phyloP scores from a whole-genome alignment of 1,140 invertebrate genomes.

The Leptopilina clavipes region DNA sequence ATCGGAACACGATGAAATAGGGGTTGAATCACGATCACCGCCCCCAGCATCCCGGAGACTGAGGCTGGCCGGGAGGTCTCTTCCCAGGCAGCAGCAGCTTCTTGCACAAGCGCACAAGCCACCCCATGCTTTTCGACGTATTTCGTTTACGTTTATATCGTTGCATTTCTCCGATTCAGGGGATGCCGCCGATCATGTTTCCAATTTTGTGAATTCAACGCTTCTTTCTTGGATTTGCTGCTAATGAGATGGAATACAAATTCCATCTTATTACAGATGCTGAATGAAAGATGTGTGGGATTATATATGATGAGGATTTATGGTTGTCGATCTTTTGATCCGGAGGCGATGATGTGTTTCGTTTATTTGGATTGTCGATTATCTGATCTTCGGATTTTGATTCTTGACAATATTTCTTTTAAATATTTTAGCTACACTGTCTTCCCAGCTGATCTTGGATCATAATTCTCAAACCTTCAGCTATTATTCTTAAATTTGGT shows the following conservation, averaged over 20 bases:
- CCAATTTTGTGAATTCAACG: neutral
- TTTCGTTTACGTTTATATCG: constrained; percentile 49
- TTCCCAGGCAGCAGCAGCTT: constrained; percentile 74
- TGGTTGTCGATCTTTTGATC: neutral
- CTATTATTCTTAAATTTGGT: no score
- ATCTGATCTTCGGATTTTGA: neutral
- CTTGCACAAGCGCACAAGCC: constrained; percentile 71
- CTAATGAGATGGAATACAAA: neutral
- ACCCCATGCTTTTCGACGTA: constrained; percentile 40
- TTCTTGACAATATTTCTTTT: neutral
- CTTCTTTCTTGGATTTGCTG: neutral
- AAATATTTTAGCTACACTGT: no score
- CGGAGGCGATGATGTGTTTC: neutral
- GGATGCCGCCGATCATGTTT: neutral
- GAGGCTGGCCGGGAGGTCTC: constrained; percentile 71
- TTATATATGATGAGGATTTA: neutral
- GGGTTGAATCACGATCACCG: constrained; percentile 88
- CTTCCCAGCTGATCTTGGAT: no score
- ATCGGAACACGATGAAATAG: constrained; percentile 75
- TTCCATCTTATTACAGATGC: no score
- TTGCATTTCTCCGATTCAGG: constrained; percentile 29
- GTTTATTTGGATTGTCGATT: neutral
- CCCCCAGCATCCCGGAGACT: constrained; percentile 80
- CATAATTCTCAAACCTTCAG: no score
- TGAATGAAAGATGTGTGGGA: neutral